These are phyloP conservation scores for Trichacis sp. DNA, from an alignment of 2,888 invertebrate species.

Conservation along the genomic window DNA sequence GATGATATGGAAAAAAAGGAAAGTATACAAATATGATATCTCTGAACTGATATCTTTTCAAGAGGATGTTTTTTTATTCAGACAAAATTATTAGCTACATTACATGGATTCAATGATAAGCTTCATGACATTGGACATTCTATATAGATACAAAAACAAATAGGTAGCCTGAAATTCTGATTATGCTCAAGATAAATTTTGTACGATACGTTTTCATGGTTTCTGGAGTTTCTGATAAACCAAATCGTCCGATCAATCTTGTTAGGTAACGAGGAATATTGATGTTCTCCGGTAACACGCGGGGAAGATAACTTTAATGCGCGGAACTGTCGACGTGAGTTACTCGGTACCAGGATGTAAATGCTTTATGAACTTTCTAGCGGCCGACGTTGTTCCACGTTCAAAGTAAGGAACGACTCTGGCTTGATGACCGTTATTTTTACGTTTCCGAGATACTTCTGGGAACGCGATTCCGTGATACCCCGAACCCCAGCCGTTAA, in stretches of 20 bases:
- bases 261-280: slow-evolving; percentile 29
- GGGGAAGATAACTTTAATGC: slow-evolving; percentile 28
- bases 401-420: neutral
- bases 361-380: slow-evolving; percentile 28
- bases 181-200: too few species aligned
- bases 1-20: too few species aligned
- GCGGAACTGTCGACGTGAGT: slow-evolving; percentile 2
- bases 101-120: too few species aligned
- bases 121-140: too few species aligned
- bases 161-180: too few species aligned
- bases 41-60: too few species aligned
- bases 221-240: neutral
- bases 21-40: too few species aligned
- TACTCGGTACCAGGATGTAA: slow-evolving; percentile 3
- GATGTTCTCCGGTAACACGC: slow-evolving; percentile 22
- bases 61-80: too few species aligned
- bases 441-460: neutral
- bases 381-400: slow-evolving; percentile 6
- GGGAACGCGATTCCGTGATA: neutral
- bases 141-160: too few species aligned
- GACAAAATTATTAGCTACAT: too few species aligned
- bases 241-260: slow-evolving; percentile 23
- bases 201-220: neutral
- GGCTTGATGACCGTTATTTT: neutral
- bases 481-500: neutral